Evolutionary conservation across 2,888 invertebrate species (phyloP).

Genomic region (Ceramica pisi): DNA sequence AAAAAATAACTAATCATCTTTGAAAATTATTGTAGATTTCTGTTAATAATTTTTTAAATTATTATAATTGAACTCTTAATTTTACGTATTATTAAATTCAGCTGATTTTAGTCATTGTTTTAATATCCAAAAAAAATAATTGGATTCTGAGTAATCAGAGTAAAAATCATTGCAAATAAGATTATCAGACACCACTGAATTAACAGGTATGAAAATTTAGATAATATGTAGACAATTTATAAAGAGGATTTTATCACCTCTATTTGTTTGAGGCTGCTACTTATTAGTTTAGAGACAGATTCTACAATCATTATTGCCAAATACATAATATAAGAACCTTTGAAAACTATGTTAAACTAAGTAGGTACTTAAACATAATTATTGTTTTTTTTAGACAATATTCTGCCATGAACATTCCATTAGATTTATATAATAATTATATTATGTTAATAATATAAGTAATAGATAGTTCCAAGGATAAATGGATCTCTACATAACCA

Average conservation of each 20-base stretch:
- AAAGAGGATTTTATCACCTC: slow-evolving; percentile 12
- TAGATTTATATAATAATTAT: slow-evolving; percentile 3
- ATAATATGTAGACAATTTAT: slow-evolving; percentile 6
- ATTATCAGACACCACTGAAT: background rate
- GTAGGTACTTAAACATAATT: slow-evolving; percentile 1
- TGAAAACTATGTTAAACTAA: background rate
- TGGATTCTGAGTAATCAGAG: too few species aligned
- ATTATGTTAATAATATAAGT: background rate
- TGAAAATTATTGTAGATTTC: too few species aligned
- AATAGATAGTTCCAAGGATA: background rate
- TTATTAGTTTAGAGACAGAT: slow-evolving; percentile 25
- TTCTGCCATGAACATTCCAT: slow-evolving; percentile 30
- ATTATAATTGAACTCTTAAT: too few species aligned
- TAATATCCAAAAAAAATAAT: too few species aligned
- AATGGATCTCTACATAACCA: slow-evolving; percentile 20
- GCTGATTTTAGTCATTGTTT: too few species aligned
- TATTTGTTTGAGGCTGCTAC: slow-evolving; percentile 30
- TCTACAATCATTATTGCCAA: background rate
- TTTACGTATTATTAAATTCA: too few species aligned
- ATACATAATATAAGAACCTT: background rate
- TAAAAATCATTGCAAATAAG: background rate
- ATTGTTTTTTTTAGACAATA: slow-evolving; percentile 11
- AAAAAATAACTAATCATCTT: too few species aligned
- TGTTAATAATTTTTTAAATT: too few species aligned
- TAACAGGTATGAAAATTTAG: slow-evolving; percentile 3